Evolutionary conservation across 2,888 invertebrate species (phyloP), one percentile per base, ranked within the genome.

Genomic region (Noctua janthina): DNA sequence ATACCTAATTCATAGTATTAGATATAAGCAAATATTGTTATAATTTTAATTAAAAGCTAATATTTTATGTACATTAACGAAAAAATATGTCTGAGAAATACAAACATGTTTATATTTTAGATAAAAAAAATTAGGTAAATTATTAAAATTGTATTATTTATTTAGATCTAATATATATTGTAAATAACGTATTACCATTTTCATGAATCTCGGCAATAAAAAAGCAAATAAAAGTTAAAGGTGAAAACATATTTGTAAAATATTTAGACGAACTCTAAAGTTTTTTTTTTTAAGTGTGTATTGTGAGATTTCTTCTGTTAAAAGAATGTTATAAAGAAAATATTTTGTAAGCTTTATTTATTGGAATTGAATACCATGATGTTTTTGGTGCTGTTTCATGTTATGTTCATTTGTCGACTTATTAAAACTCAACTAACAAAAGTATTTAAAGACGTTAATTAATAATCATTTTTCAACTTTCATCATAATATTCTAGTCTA

Each of bases 401-500:
- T 43, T 74, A 51, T n/a, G 23, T 66, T 43, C 3, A 46, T 46
- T 46, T 68, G 39, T 10, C 5, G 17, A 59, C 23, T 51, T 79
- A 46, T 56, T 39, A 29, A 39, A 81, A 71, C 15, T 1, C 39
- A 39, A 81, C 85, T 80, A 81, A 81, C 81, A 64, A 66, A 66
- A 17, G 15, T 68, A n/a, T 85, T 43, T 69, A 70, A 85, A 81
- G 49, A 85, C 74, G 46, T 86, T 68, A 49, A 69, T 62, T 62
- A 80, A 64, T 82, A 43, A 51, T 70, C 1, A 39, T 76, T 72
- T 69, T 73, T 64, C 11, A 68, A 71, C 1, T 71, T 62, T 69
- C 5, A 81, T 67, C 29, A 69, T 78, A 68, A 78, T 23, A 80
- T 78, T 88, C 89, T 88, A 91, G 90, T 91, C 91, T 67, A 43